Evolutionary conservation across 1,140 invertebrate genomes (phyloP), one percentile per base, ranked within the genome.

Genomic region (Euschistus heros): DNA sequence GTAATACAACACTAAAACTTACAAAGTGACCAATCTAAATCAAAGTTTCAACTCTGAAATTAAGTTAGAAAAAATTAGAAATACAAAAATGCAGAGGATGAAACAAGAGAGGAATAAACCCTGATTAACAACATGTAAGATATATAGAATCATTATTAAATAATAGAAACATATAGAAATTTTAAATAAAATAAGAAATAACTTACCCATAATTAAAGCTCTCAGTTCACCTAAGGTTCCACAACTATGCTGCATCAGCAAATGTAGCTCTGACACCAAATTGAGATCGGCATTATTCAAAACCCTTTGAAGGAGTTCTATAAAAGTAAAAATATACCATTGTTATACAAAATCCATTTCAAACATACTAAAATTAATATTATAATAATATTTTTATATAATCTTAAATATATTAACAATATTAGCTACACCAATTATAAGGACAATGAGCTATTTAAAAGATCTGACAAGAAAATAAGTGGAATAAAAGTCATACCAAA

Each of bases 251-350:
- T 73, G 68, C 67, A 73, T 64, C 17, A 73, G 61, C 4, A 72
- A 63, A 65, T 73, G 71, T 42, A 73, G 63, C 63, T 73, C 71
- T n/a, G 71, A 70, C 1, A 70, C 68, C 33, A 73, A 66, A 68
- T 71, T 71, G 15, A 73, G 61, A 66, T 73, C 68, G 57, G 70
- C 66, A 59, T 69, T 72, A 57, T 62, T 69, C 24, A 73, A 64
- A 24, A 73, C 69, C 67, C 69, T 65, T 68, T 68, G 69, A 46
- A 73, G 59, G 27, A 70, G 47, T 30, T 67, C 68, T 69, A 18
- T 50, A 67, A 54, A 26, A 59, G 42, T 54, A 52, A 44, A 27
- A 62, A 55, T 24, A 62, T 26, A 47, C 5, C 14, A 42, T n/a
- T 66, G 27, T 30, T 30, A 30, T 30, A 4, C 7, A 30, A 30